Evolutionary conservation across 1,140 invertebrate species (phyloP), one percentile per base, ranked within the genome.

Genomic region (Apocrypta bakeri): DNA sequence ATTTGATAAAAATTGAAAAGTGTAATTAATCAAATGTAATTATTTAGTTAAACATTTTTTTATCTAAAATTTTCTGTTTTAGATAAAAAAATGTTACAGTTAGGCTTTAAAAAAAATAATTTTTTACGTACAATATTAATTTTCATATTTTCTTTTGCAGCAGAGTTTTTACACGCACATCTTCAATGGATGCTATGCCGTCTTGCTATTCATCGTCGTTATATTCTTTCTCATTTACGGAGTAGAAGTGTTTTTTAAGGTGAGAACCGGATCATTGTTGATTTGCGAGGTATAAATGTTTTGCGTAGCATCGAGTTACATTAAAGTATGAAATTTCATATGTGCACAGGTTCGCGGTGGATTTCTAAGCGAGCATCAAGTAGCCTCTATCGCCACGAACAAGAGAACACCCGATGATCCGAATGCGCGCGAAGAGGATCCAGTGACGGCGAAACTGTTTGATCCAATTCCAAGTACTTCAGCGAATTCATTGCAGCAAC

Each of bases 171-270:
- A 96, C 87, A 94, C 95, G 76, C 96, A 97, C 88, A 93, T 98
- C 9, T 98, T 98, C 91, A 98, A 98, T 90, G 96, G 97, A 8
- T 97, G 97, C 89, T 98, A 98, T 91, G 98, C 97, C 17, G 95
- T 97, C 14, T 93, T 98, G 17, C 93, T 98, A 63, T 96, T 98
- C 87, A 96, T 98, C 75, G 97, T 98, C 33, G 97, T 98, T 31
- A 93, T 98, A 9, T 98, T 98, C 92, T 98, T 98, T 91, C 94
- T 99, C 42, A 97, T 98, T 78, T 99, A 98, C 91, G 98, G 98
- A 31, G 96, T 98, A 12, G 97, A 98, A 93, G 97, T 98, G 1
- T 98, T 96, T 90, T 98, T 98, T 88, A 98, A 98, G 94, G 96
- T 98, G 90, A 93, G 88, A 24, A 77, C n/a, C 42, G 0, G 4